Conservation (phyloP, 2,113 vertebrate species). For the Dasyprocta punctata region DNA sequence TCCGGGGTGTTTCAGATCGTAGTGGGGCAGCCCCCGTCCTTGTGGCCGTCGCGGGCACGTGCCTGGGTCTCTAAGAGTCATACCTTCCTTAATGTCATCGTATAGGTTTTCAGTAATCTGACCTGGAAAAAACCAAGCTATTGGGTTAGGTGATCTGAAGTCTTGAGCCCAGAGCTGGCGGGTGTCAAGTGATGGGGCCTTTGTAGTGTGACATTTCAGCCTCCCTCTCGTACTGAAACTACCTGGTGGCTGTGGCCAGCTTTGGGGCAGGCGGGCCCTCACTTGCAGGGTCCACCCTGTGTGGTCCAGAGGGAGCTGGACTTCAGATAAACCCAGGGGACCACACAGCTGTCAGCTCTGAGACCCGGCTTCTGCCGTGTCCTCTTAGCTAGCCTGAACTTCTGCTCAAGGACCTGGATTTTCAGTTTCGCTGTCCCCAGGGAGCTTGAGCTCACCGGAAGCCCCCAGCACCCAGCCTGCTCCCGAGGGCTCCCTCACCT, state of each 20-base stretch:
- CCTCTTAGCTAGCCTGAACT: neutral
- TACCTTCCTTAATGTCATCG: neutral
- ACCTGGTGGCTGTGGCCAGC: neutral
- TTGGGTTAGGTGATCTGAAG: neutral
- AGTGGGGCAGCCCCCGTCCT: neutral
- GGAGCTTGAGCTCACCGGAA: neutral
- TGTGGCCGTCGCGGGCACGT: neutral
- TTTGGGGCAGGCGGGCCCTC: too few species aligned
- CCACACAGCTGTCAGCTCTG: neutral
- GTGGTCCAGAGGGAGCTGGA: neutral
- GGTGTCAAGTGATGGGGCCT: neutral
- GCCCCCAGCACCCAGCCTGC: neutral
- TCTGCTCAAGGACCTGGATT: neutral
- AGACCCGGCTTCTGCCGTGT: neutral
- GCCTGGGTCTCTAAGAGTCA: neutral
- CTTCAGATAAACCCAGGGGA: neutral
- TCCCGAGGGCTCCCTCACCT: rapidly evolving
- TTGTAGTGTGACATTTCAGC: neutral
- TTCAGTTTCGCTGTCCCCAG: neutral
- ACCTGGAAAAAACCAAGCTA: neutral
- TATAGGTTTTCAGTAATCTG: neutral
- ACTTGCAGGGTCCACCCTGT: neutral
- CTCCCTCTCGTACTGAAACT: rapidly evolving
- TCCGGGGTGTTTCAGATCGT: neutral
- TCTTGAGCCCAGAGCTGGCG: neutral